Percentiles rank a stretch among this genome's conserved stretches.
phyloP scores from a whole-genome alignment of 2,797 vertebrate species.

The Spheniscus humboldti region DNA sequence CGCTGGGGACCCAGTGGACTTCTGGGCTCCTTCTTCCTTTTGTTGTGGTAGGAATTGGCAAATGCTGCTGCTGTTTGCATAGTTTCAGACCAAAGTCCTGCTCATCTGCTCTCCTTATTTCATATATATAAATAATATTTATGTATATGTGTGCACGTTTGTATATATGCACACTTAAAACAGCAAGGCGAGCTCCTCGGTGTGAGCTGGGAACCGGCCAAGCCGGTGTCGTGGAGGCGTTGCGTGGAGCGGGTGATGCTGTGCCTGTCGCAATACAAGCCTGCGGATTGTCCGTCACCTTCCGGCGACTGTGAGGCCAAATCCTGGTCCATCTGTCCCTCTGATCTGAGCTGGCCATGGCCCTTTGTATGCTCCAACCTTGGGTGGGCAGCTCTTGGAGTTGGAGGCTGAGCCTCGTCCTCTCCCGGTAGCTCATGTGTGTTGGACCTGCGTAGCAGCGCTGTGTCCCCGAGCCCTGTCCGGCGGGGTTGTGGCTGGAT shows the following conservation, averaged over 20 bases:
- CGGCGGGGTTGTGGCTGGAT: background rate
- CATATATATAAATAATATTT: background rate
- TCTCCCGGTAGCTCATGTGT: background rate
- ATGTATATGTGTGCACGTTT: background rate
- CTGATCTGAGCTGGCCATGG: accelerated
- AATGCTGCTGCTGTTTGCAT: background rate
- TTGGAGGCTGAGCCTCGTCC: background rate
- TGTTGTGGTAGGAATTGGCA: conserved; percentile 17
- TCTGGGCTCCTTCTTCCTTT: conserved; percentile 38
- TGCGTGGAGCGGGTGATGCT: background rate
- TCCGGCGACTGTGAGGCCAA: background rate
- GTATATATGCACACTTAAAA: background rate
- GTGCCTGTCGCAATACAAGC: accelerated
- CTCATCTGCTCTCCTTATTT: conserved; percentile 6
- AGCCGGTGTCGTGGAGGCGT: accelerated
- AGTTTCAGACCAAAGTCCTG: background rate
- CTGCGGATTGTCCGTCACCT: accelerated
- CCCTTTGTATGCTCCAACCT: background rate
- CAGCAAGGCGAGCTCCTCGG: background rate
- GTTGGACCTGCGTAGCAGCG: accelerated
- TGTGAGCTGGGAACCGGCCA: background rate
- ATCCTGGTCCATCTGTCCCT: background rate
- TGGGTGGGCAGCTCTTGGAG: background rate
- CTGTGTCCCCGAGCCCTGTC: background rate
- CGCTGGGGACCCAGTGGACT: background rate